These are phyloP conservation scores for Synanthedon tipuliformis DNA, from an alignment of 2,888 invertebrate species.

Conservation along the genomic window DNA sequence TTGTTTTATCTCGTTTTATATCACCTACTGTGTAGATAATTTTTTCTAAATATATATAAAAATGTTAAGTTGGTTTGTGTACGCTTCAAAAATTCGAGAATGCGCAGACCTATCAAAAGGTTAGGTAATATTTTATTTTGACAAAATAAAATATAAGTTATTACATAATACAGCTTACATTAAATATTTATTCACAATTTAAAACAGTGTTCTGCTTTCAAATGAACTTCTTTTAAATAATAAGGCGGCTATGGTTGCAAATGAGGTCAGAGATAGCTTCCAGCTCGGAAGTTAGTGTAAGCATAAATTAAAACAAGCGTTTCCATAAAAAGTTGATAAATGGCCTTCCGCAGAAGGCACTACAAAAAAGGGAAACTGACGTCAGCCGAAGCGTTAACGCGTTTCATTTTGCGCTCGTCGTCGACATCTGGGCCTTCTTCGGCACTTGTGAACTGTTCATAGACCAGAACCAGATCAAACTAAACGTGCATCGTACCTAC, in stretches of 20 bases:
- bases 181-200: too few species aligned
- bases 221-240: constrained; percentile 32
- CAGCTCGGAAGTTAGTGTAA: constrained; percentile 54
- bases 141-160: too few species aligned
- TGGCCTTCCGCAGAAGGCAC: constrained; percentile 55
- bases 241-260: constrained; percentile 49
- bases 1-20: too few species aligned
- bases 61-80: too few species aligned
- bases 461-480: constrained; percentile 9
- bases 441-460: constrained; percentile 27
- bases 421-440: constrained; percentile 57
- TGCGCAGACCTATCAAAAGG: too few species aligned
- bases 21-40: too few species aligned
- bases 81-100: too few species aligned
- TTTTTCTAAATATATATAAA: too few species aligned
- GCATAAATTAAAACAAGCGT: constrained; percentile 68
- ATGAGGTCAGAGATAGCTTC: constrained; percentile 59
- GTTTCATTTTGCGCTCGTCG: constrained; percentile 58
- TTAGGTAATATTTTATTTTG: too few species aligned
- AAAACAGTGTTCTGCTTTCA: constrained; percentile 25
- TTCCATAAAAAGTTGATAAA: constrained; percentile 68
- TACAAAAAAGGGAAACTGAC: constrained; percentile 57
- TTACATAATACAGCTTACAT: too few species aligned
- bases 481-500: too few species aligned
- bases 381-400: constrained; percentile 57